Percentiles rank a stretch among this genome's conserved stretches.
phyloP scores from a whole-genome alignment of 2,888 invertebrate species.

The Invenusta paracnida region DNA sequence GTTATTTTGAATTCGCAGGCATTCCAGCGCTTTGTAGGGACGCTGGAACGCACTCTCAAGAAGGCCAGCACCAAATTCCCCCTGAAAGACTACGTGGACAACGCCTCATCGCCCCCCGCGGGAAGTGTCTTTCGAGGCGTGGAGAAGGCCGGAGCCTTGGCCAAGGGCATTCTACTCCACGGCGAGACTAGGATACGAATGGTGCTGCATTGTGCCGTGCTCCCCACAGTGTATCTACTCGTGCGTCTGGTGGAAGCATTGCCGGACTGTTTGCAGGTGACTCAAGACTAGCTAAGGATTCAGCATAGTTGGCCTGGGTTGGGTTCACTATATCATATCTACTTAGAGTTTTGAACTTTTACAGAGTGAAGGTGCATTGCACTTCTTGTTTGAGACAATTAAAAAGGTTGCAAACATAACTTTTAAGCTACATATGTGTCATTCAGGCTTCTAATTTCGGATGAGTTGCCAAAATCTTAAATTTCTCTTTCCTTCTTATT shows the following conservation, averaged over 20 bases:
- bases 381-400: too few relatives aligned
- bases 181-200: not conserved
- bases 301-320: too few relatives aligned
- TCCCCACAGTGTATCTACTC: not conserved
- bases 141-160: not conserved
- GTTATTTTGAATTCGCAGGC: not conserved
- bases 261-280: not conserved
- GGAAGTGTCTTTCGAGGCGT: conserved; percentile 1
- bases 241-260: not conserved
- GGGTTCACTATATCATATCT: too few relatives aligned
- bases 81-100: not conserved
- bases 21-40: not conserved
- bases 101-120: not conserved
- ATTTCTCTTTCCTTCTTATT: too few relatives aligned
- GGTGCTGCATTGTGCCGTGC: not conserved
- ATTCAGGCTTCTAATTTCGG: too few relatives aligned
- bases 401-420: too few relatives aligned
- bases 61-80: not conserved
- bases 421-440: too few relatives aligned
- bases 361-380: too few relatives aligned
- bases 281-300: too few relatives aligned
- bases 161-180: not conserved
- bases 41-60: conserved; percentile 5
- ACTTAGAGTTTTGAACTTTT: too few relatives aligned
- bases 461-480: too few relatives aligned